A percentile compares a stretch with the other conserved stretches of the same genome.
phyloP scores from a whole-genome alignment of 2,113 vertebrate species.

The Trichechus manatus region DNA sequence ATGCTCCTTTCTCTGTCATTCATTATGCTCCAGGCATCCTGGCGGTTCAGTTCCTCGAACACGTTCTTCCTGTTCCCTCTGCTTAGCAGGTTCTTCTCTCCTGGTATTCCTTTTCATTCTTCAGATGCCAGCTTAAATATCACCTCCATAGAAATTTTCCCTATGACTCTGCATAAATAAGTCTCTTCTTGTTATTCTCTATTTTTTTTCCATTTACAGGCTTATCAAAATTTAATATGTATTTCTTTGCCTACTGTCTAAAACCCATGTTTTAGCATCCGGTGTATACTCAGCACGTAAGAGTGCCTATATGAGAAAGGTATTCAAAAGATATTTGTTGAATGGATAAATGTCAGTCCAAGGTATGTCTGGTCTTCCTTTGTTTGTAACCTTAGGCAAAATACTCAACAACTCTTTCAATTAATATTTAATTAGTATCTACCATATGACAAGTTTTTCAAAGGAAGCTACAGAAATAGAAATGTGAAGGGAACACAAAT shows the following conservation, averaged over 20 bases:
- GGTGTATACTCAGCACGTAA: not conserved
- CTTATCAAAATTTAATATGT: not conserved
- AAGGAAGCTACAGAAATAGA: not conserved
- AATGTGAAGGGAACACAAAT: not conserved
- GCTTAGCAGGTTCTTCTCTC: not conserved
- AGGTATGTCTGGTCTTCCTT: not conserved
- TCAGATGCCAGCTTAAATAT: not conserved
- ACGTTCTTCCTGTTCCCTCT: not conserved
- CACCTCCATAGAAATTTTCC: not conserved
- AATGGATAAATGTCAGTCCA: not conserved
- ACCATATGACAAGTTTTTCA: not conserved
- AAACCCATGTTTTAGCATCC: not conserved
- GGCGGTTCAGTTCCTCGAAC: not conserved
- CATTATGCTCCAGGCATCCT: not conserved
- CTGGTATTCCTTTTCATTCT: not conserved
- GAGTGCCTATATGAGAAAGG: not conserved
- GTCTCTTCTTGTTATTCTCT: not conserved
- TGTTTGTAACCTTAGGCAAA: not conserved
- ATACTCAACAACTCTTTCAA: constrained; percentile 23
- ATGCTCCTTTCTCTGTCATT: not conserved
- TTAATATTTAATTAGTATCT: not conserved
- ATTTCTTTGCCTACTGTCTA: not conserved
- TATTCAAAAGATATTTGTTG: not conserved
- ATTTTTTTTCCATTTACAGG: not conserved
- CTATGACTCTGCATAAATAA: not conserved